Conservation (phyloP, 2,113 vertebrate species). For the Onychostruthus taczanowskii region DNA sequence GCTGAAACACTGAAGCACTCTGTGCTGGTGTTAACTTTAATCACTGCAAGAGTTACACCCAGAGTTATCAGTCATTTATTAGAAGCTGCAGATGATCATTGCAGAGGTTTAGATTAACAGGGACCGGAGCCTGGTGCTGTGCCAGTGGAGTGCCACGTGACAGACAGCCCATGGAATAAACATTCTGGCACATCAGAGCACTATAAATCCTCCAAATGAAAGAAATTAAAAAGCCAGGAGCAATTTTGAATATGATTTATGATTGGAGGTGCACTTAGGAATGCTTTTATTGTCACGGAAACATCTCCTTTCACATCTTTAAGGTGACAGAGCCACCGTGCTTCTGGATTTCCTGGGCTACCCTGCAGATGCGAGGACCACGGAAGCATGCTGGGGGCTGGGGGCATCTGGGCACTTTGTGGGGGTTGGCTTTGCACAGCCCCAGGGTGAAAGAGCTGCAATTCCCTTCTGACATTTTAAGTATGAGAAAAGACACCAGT, state of each 20-base stretch:
- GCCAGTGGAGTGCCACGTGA: background rate
- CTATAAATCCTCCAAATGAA: constrained; percentile 60
- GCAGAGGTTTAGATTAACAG: constrained; percentile 8
- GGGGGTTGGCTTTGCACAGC: background rate
- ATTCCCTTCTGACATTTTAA: constrained; percentile 50
- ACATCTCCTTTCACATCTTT: constrained; percentile 51
- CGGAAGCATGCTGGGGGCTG: background rate
- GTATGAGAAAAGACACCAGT: constrained; percentile 23
- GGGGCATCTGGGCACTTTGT: background rate
- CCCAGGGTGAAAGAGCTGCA: background rate
- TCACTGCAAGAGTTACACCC: background rate
- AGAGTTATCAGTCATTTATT: constrained; percentile 35
- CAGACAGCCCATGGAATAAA: constrained; percentile 39
- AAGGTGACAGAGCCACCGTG: constrained; percentile 45
- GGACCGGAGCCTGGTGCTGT: background rate
- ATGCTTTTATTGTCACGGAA: constrained; percentile 61
- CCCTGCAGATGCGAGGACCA: background rate
- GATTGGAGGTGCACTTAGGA: constrained; percentile 58
- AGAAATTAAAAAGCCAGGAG: constrained; percentile 68
- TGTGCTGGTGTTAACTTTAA: constrained; percentile 18
- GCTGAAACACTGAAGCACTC: constrained; percentile 2
- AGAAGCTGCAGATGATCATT: background rate
- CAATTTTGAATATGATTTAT: constrained; percentile 62
- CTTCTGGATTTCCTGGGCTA: background rate
- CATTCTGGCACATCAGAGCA: constrained; percentile 8